phyloP scores from a whole-genome alignment of 2,113 vertebrate species.

The Pteronura brasiliensis region DNA sequence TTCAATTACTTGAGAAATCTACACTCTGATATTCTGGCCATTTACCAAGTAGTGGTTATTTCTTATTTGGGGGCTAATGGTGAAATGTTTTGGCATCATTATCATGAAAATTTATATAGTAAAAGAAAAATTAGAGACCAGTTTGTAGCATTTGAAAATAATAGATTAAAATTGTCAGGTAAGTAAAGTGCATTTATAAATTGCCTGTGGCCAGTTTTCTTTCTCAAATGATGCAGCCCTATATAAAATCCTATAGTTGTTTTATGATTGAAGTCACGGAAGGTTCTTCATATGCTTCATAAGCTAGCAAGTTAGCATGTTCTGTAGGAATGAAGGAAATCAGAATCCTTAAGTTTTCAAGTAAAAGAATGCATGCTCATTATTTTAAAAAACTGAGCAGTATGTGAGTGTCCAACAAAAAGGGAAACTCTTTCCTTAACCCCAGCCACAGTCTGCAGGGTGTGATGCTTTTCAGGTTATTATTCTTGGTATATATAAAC shows the following conservation, averaged over 20 bases:
- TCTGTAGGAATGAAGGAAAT: not conserved
- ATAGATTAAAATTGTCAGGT: not conserved
- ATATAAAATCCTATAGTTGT: not conserved
- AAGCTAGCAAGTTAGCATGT: not conserved
- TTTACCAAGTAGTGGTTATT: not conserved
- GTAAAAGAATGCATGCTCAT: not conserved
- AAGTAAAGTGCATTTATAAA: constrained; percentile 23
- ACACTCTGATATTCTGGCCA: not conserved
- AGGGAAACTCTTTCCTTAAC: not conserved
- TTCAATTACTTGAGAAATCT: constrained; percentile 30
- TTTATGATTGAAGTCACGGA: not conserved
- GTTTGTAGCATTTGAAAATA: not conserved
- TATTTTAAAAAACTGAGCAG: not conserved
- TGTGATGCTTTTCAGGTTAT: not conserved
- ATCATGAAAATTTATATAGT: not conserved
- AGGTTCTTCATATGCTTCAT: not conserved
- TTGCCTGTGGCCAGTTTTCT: not conserved
- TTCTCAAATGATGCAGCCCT: not conserved
- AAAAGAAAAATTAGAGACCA: not conserved
- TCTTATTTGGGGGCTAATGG: not conserved
- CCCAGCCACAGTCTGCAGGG: not conserved
- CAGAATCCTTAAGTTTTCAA: not conserved
- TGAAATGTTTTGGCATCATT: not conserved
- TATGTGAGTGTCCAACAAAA: not conserved
- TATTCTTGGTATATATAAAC: not conserved